Evolutionary conservation across 30 jellyfish, hydroid and myxozoan genomes (phyloP).

Genomic region (Rhopilema esculentum): DNA sequence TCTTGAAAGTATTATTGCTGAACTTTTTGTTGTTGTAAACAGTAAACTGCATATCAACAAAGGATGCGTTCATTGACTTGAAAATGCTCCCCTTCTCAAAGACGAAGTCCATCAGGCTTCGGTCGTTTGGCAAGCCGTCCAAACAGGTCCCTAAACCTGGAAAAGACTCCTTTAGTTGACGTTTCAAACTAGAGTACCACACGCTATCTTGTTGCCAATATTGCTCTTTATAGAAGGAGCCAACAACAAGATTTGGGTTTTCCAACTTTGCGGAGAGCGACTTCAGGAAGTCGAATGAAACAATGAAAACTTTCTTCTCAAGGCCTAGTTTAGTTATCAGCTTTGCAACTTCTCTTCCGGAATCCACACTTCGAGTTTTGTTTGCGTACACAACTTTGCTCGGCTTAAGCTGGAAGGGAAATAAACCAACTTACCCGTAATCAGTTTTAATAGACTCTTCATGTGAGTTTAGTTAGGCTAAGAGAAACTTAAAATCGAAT

Average conservation of each 20-base stretch:
- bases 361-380: slow-evolving; percentile 21
- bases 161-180: slow-evolving; percentile 24
- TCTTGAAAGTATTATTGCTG: slow-evolving; percentile 36
- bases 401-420: slow-evolving; percentile 97
- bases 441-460: no score
- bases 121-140: slow-evolving; percentile 54
- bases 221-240: slow-evolving; percentile 44
- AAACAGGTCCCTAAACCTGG: slow-evolving; percentile 74
- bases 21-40: slow-evolving; percentile 47
- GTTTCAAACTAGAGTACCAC: not conserved
- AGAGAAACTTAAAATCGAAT: no score
- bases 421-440: no score
- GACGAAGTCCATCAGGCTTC: slow-evolving; percentile 47
- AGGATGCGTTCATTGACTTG: slow-evolving; percentile 79
- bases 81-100: slow-evolving; percentile 74
- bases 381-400: slow-evolving; percentile 27
- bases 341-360: slow-evolving; percentile 85
- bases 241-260: slow-evolving; percentile 85
- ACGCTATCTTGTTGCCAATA: slow-evolving; percentile 41
- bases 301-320: slow-evolving; percentile 64
- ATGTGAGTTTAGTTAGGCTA: no score
- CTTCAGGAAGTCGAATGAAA: slow-evolving; percentile 81
- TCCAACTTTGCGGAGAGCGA: slow-evolving; percentile 68
- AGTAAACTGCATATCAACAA: slow-evolving; percentile 66
- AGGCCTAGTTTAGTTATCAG: slow-evolving; percentile 64